Conservation (phyloP, 1,140 invertebrate species). For the Heliconius himera region DNA sequence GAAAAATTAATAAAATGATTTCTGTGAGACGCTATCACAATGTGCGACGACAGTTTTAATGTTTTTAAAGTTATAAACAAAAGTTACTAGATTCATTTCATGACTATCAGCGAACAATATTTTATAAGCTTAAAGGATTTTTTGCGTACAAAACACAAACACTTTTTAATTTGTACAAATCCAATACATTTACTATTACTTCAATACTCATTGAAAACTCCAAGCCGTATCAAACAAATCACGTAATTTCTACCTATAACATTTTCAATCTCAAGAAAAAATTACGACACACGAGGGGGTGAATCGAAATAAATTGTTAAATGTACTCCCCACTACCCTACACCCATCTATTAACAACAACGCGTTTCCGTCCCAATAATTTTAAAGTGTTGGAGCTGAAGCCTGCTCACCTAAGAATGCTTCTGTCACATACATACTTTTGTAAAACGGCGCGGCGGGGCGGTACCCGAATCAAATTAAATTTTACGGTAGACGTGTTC, state of each 20-base stretch:
- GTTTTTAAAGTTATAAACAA: too few species aligned
- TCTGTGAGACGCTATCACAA: too few species aligned
- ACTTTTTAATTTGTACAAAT: background rate
- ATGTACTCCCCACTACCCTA: background rate
- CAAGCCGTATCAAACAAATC: background rate
- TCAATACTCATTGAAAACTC: background rate
- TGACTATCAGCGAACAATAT: too few species aligned
- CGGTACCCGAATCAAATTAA: constrained; percentile 57
- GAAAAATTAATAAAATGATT: too few species aligned
- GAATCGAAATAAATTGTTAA: background rate
- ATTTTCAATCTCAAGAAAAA: constrained; percentile 17
- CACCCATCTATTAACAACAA: background rate
- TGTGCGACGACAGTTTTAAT: too few species aligned
- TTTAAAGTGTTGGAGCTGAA: constrained; percentile 11
- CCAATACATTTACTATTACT: background rate
- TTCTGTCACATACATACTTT: constrained; percentile 33
- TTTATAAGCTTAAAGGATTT: too few species aligned
- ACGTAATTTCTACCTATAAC: background rate
- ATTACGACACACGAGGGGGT: background rate
- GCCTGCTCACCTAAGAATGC: background rate
- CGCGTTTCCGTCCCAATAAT: background rate
- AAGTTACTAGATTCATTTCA: too few species aligned
- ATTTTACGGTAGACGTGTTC: constrained; percentile 61
- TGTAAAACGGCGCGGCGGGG: constrained; percentile 1
- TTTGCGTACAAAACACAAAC: too few species aligned